These are phyloP conservation scores for Mantis religiosa DNA, from an alignment of 2,888 invertebrate genomes.

Conservation along the genomic window DNA sequence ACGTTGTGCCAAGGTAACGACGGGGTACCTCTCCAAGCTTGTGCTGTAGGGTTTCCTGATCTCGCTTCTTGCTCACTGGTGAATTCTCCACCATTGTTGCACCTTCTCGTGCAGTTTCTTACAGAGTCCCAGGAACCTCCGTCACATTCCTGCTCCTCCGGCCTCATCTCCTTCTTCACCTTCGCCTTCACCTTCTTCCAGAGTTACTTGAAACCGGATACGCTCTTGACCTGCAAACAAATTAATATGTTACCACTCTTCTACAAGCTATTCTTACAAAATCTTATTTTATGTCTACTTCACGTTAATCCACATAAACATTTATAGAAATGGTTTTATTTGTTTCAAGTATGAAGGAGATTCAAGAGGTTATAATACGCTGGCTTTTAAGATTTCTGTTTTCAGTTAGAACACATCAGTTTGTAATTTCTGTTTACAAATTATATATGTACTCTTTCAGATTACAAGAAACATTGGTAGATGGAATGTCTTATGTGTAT, in stretches of 20 bases:
- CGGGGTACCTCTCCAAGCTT: neutral
- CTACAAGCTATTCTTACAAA: too few species aligned
- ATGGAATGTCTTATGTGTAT: too few species aligned
- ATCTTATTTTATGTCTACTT: too few species aligned
- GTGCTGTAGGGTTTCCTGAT: neutral
- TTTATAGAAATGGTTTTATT: too few species aligned
- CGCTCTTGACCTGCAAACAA: slow-evolving; percentile 31
- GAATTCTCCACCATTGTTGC: slow-evolving; percentile 76
- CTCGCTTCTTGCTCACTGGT: slow-evolving; percentile 20
- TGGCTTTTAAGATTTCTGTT: too few species aligned
- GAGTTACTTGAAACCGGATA: slow-evolving; percentile 71
- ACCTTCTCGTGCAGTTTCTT: slow-evolving; percentile 86
- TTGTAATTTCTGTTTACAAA: too few species aligned
- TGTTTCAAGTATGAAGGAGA: too few species aligned
- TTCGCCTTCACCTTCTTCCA: slow-evolving; percentile 72
- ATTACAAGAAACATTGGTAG: too few species aligned
- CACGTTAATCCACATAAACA: too few species aligned
- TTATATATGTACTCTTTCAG: too few species aligned
- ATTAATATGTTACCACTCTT: neutral
- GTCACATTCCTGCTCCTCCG: slow-evolving; percentile 74
- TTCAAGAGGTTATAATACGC: too few species aligned
- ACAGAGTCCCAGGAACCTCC: slow-evolving; percentile 86
- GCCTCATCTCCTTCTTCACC: slow-evolving; percentile 45
- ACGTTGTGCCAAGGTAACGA: neutral
- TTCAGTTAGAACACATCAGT: too few species aligned